Evolutionary conservation across 2,888 invertebrate species (phyloP).

Genomic region (Chrysotoxum bicinctum): DNA sequence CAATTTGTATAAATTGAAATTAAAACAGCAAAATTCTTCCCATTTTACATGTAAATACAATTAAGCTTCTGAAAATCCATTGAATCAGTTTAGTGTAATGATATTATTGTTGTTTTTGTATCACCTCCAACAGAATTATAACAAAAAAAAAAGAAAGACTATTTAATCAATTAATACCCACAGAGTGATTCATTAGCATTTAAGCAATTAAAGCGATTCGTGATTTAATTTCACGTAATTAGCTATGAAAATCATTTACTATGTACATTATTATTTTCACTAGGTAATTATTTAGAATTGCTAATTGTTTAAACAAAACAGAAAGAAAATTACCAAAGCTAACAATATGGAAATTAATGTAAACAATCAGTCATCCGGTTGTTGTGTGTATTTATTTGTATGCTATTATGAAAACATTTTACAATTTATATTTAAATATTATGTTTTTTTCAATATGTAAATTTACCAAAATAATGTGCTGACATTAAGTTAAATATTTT

Average conservation of each 20-base stretch:
- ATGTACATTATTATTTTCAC: conserved; percentile 6
- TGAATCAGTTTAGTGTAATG: not conserved
- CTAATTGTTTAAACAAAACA: conserved; percentile 10
- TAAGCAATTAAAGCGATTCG: conserved; percentile 25
- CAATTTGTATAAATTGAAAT: not conserved
- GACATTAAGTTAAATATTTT: too few species aligned
- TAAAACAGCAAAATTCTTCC: not conserved
- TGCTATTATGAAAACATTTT: not conserved
- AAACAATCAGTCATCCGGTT: conserved; percentile 14
- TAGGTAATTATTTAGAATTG: conserved; percentile 16
- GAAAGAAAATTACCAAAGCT: not conserved
- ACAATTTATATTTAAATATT: not conserved
- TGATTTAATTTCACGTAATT: conserved; percentile 48
- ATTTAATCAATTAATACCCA: conserved; percentile 28
- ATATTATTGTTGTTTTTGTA: not conserved
- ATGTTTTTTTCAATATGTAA: too few species aligned
- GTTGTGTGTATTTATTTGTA: not conserved
- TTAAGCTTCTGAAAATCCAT: not conserved
- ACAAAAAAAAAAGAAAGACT: not conserved
- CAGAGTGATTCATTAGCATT: conserved; percentile 46
- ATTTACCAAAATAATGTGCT: too few species aligned
- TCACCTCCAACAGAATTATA: not conserved
- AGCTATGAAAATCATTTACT: conserved; percentile 33
- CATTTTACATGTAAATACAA: not conserved
- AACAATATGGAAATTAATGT: conserved; percentile 8